Evolutionary conservation across 2,888 invertebrate species (phyloP).

Genomic region (Apamea anceps): DNA sequence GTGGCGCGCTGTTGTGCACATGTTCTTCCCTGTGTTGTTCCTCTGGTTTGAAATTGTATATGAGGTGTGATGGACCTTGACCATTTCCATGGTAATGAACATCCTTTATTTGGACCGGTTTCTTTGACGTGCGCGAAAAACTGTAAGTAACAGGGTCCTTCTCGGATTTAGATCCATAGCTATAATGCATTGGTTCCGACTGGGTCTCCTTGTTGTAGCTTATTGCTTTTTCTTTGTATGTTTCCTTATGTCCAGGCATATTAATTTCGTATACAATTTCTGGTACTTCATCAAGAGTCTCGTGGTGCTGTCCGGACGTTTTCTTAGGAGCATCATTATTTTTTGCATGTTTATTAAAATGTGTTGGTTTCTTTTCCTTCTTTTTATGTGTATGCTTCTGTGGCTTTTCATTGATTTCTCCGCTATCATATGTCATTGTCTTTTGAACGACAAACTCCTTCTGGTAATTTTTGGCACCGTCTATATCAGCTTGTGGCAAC

Average conservation of each 20-base stretch:
- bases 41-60: constrained; percentile 77
- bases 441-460: constrained; percentile 79
- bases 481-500: constrained; percentile 73
- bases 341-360: constrained; percentile 70
- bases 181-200: constrained; percentile 79
- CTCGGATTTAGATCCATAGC: constrained; percentile 78
- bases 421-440: constrained; percentile 79
- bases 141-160: constrained; percentile 82
- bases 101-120: constrained; percentile 77
- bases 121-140: constrained; percentile 74
- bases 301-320: constrained; percentile 73
- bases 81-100: constrained; percentile 75
- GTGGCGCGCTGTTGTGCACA: constrained; percentile 58
- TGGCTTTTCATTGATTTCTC: constrained; percentile 72
- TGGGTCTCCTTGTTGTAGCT: constrained; percentile 84
- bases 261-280: constrained; percentile 84
- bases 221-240: constrained; percentile 81
- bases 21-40: constrained; percentile 66
- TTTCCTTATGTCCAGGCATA: constrained; percentile 84
- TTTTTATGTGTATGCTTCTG: constrained; percentile 73
- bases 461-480: constrained; percentile 76
- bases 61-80: constrained; percentile 77
- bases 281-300: constrained; percentile 75
- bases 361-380: constrained; percentile 74
- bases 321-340: constrained; percentile 73